Percentiles rank a stretch among this genome's conserved stretches.
These are phyloP conservation scores for Maconellicoccus hirsutus DNA, from an alignment of 1,140 invertebrate genomes.

Conservation along the genomic window DNA sequence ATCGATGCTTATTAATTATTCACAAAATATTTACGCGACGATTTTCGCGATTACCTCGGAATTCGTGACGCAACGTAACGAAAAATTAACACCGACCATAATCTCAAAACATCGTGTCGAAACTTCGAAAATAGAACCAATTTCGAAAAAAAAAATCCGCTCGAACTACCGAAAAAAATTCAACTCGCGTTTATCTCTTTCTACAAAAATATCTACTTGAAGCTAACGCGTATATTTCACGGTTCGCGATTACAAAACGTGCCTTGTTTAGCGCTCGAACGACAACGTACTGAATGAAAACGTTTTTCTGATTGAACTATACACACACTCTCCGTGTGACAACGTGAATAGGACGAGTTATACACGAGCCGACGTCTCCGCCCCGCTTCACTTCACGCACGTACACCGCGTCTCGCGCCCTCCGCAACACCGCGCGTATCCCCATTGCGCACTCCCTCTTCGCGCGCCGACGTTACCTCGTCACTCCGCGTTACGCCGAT, in stretches of 20 bases:
- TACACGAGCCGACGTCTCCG: conserved; percentile 1
- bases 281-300: neutral
- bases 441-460: too few species aligned
- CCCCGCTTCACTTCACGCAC: neutral
- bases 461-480: too few species aligned
- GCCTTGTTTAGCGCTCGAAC: neutral
- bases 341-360: neutral
- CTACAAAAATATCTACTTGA: too few species aligned
- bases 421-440: too few species aligned
- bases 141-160: too few species aligned
- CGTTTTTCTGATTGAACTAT: neutral
- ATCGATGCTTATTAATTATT: conserved; percentile 9
- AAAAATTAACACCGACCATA: neutral
- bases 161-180: too few species aligned
- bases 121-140: too few species aligned
- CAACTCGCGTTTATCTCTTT: too few species aligned
- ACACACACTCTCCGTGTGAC: neutral
- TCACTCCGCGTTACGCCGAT: too few species aligned
- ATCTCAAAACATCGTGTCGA: too few species aligned
- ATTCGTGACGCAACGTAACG: neutral
- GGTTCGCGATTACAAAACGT: neutral
- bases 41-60: neutral
- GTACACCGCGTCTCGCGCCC: too few species aligned
- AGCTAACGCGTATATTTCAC: too few species aligned
- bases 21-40: conserved; percentile 5